A percentile compares a stretch with the other conserved stretches of the same genome.
Evolutionary conservation across 2,113 vertebrate genomes (phyloP).

Genomic region (Ceratotherium simum): DNA sequence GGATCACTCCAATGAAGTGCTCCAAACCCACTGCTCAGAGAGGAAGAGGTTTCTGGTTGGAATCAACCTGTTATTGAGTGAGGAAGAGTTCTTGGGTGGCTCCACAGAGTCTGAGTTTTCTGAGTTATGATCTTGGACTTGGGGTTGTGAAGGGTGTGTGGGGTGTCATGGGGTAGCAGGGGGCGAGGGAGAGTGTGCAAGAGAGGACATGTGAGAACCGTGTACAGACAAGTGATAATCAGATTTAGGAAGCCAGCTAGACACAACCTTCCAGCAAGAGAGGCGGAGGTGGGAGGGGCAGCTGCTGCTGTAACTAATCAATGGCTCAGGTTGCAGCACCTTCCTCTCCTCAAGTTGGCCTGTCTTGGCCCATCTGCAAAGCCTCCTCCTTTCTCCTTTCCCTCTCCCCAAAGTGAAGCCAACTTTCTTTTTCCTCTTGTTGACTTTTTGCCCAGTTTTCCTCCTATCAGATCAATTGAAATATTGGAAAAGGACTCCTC

Average conservation of each 20-base stretch:
- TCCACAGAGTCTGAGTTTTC: background rate
- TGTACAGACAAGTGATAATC: slow-evolving; percentile 77
- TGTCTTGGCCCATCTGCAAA: background rate
- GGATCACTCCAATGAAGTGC: no score
- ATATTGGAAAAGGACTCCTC: background rate
- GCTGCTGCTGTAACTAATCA: slow-evolving; percentile 59
- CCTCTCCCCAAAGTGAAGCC: background rate
- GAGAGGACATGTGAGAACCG: slow-evolving; percentile 67
- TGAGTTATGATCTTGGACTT: background rate
- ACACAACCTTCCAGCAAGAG: slow-evolving; percentile 45
- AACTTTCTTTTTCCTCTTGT: background rate
- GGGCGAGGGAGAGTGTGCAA: background rate
- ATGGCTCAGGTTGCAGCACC: slow-evolving; percentile 41
- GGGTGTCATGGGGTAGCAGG: background rate
- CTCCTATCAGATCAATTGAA: background rate
- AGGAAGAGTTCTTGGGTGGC: background rate
- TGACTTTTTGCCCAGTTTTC: background rate
- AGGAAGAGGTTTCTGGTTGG: background rate
- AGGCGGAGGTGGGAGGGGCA: background rate
- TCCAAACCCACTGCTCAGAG: background rate
- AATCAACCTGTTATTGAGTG: background rate
- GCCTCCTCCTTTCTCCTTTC: background rate
- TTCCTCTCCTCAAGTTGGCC: background rate
- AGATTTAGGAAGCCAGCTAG: slow-evolving; percentile 75
- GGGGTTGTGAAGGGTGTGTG: background rate